Evolutionary conservation across 2,797 vertebrate species (phyloP), one percentile per base, ranked within the genome.

Genomic region (Danio jaintianensis): DNA sequence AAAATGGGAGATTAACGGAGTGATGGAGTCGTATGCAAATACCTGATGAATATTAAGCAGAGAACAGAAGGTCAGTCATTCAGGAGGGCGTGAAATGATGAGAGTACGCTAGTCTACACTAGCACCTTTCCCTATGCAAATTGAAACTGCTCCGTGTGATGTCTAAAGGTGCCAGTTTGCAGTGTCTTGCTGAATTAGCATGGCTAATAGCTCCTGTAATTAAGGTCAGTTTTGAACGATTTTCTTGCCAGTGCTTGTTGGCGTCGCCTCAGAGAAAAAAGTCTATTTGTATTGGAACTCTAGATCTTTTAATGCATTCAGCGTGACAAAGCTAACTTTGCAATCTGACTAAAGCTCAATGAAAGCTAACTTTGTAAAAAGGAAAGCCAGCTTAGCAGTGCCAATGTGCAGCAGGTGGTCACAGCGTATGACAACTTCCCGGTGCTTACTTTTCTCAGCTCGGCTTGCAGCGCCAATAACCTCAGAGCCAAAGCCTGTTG

Each of bases 181-280:
- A 63, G 74, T 87, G 92, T 87, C 90, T 88, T 88, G 76, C 83
- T 84, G 86, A 93, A 92, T 93, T 93, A 91, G 90, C 88, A 89
- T 91, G 83, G 87, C 85, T 91, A 91, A 93, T 92, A 90, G 90
- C 87, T 89, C 89, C 85, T 79, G 86, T 93, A 93, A 93, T 93
- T 93, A 91, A 90, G 92, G 92, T 93, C 90, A 89, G 89, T 87
- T 86, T 72, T 87, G 90, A 88, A 87, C 82, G 79, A 85, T 85
- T 80, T 81, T 79, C 64, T 75, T 78, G 78, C 80, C 78, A 40
- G 70, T 11, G 29, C 62, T 52, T 59, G 22, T 80, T 69, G 75
- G 75, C 50, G 29, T 71, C 29, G 6, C 56, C 52, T 55, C 45
- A 77, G 71, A 76, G 58, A 70, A 53, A 56, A 76, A 29, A 18